These are phyloP conservation scores for Crypturellus tataupa DNA, from an alignment of 2,797 vertebrate genomes.

Conservation along the genomic window DNA sequence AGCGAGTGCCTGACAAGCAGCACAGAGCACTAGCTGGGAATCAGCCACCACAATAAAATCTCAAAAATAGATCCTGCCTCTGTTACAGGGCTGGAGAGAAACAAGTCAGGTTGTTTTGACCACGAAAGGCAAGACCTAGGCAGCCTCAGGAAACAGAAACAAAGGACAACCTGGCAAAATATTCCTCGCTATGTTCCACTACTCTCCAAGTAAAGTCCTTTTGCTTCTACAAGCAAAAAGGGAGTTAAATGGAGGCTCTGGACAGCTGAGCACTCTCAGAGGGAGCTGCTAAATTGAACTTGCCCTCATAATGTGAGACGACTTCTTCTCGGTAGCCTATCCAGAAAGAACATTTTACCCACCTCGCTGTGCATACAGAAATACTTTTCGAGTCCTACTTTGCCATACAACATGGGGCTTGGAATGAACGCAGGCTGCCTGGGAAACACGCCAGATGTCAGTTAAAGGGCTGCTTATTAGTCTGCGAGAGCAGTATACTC, in stretches of 20 bases:
- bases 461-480: neutral
- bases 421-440: neutral
- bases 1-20: neutral
- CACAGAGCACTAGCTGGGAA: neutral
- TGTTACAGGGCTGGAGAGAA: neutral
- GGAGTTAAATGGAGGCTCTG: neutral
- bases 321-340: neutral
- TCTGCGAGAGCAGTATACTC: neutral
- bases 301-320: rapidly evolving
- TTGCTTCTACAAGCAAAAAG: neutral
- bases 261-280: neutral
- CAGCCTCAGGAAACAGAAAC: neutral
- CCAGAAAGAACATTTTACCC: neutral
- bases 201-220: neutral
- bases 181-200: neutral
- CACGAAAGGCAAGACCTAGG: neutral
- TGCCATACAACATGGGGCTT: rapidly evolving
- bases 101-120: neutral
- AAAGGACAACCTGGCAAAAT: neutral
- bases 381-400: neutral
- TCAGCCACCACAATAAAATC: neutral
- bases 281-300: neutral
- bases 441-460: neutral
- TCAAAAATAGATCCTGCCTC: neutral
- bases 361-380: neutral